Conservation (phyloP, 2,888 invertebrate genomes). For the Tuberolachnus salignus region DNA sequence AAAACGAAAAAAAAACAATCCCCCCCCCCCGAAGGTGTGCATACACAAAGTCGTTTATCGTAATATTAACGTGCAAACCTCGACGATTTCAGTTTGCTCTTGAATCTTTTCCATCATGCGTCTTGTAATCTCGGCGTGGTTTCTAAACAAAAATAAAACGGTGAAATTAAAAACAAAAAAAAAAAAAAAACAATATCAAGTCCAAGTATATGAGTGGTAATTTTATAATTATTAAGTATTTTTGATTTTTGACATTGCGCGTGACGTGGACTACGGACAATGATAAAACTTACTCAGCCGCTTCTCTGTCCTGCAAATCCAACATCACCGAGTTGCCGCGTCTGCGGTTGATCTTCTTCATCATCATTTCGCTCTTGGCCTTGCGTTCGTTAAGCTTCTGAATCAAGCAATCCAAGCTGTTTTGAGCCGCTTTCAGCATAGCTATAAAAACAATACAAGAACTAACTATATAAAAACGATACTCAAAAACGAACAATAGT, state of each 20-base stretch:
- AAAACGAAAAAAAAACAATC: too few species aligned
- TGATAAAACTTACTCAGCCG: slow-evolving; percentile 27
- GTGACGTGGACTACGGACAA: too few species aligned
- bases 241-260: too few species aligned
- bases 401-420: slow-evolving; percentile 37
- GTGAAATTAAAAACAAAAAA: too few species aligned
- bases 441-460: slow-evolving; percentile 2
- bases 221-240: too few species aligned
- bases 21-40: background rate
- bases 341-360: slow-evolving; percentile 34
- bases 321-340: slow-evolving; percentile 5
- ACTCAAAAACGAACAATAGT: too few species aligned
- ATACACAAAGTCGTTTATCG: background rate
- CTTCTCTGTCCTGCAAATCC: slow-evolving; percentile 28
- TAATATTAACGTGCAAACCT: background rate
- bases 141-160: slow-evolving; percentile 31
- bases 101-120: slow-evolving; percentile 46
- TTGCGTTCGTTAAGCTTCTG: slow-evolving; percentile 43
- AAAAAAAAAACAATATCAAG: too few species aligned
- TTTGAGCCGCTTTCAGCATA: slow-evolving; percentile 25
- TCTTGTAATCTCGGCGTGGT: slow-evolving; percentile 27
- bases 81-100: slow-evolving; percentile 49
- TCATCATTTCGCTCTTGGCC: slow-evolving; percentile 33
- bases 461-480: too few species aligned
- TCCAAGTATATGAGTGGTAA: too few species aligned